Evolutionary conservation across 2,888 invertebrate species (phyloP), one percentile per base, ranked within the genome.

Genomic region (Leptinotarsa tumamoca): DNA sequence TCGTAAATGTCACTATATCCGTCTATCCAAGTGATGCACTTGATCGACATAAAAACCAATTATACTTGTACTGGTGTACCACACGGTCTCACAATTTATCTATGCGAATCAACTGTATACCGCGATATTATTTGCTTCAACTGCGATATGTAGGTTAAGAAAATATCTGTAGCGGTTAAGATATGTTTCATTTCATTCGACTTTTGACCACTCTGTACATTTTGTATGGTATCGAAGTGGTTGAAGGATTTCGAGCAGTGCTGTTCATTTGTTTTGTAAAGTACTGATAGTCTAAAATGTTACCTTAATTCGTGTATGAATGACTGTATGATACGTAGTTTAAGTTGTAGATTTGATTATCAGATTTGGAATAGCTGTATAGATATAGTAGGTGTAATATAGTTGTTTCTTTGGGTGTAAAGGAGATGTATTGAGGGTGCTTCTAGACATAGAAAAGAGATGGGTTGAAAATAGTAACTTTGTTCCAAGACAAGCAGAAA

Each of bases 251-350:
- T 27, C 18, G n/a, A 69, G 17, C 43, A 54, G 14, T 56, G 33
- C 43, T 71, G 72, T 75, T 67, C 50, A 63, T 77, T 80, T 80
- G 82, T 83, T 83, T 81, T 82, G 81, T 82, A 82, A 83, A 83
- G 82, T 82, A 80, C 78, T 79, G 75, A 82, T 81, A 82, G 82
- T 83, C 73, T 83, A 81, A 82, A 76, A 72, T 80, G 80, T 81
- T 77, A 76, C 69, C n/a, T 71, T 21, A 69, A 70, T 77, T 23
- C 18, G 67, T 69, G 77, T 70, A 76, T 79, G 78, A 76, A 80
- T 79, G 78, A 56, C 43, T 73, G 77, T 67, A 61, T 69, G 67
- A 68, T 69, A 74, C 14, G 23, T 71, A 75, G 67, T 63, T 33
- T 23, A 58, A 68, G 61, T 71, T 67, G 66, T 75, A 73, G 61